Evolutionary conservation across 2,888 invertebrate species (phyloP).

Genomic region (Thereva nobilitata): DNA sequence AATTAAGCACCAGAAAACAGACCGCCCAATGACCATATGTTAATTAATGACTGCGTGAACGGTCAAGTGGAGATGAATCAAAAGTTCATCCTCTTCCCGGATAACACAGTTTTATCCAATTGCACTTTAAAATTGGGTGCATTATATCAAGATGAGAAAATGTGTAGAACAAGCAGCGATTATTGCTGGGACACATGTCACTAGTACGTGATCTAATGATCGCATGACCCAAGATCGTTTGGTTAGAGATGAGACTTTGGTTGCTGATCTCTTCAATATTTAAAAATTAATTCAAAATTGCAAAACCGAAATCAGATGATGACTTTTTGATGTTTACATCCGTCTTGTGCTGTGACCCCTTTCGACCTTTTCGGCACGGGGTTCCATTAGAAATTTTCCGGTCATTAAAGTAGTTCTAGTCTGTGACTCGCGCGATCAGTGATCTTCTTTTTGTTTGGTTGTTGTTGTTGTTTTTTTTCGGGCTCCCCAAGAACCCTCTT

Average conservation of each 20-base stretch:
- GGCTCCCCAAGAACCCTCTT: no score
- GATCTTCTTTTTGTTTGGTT: conserved; percentile 13
- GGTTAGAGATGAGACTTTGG: no score
- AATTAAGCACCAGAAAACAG: conserved; percentile 11
- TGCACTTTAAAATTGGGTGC: conserved; percentile 15
- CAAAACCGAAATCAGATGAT: no score
- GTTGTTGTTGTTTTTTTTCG: not conserved
- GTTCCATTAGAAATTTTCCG: not conserved
- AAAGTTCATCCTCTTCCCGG: conserved; percentile 18
- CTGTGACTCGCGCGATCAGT: conserved; percentile 18
- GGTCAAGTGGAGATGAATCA: conserved; percentile 23
- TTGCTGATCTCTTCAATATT: no score
- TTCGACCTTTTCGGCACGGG: not conserved
- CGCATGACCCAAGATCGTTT: no score
- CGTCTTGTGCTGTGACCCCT: not conserved
- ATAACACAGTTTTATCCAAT: conserved; percentile 17
- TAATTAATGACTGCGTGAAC: conserved; percentile 10
- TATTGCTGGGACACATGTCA: not conserved
- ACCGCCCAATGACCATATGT: not conserved
- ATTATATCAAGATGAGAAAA: conserved; percentile 13
- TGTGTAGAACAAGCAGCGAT: conserved; percentile 6
- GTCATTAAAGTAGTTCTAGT: conserved; percentile 2
- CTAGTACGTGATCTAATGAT: no score
- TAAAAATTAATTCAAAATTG: no score
- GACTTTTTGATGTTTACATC: no score